Percentiles rank a stretch among this genome's conserved stretches.
These are phyloP conservation scores for Sebastes cheni DNA, from an alignment of 2,797 vertebrate genomes.

Conservation along the genomic window DNA sequence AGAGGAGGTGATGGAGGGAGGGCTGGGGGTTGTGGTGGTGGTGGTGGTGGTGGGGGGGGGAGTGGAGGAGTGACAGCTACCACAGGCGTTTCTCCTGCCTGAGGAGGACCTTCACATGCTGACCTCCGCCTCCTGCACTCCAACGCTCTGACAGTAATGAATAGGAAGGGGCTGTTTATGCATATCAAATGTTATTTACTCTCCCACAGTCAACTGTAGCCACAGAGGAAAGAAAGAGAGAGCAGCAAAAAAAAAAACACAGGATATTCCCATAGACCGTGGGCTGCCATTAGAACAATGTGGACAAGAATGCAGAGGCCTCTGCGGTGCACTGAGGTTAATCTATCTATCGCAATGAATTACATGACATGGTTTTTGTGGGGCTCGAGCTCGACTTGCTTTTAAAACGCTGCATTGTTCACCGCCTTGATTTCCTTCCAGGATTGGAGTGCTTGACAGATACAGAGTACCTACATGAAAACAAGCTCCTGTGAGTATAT, in stretches of 20 bases:
- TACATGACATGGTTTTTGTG: slow-evolving; percentile 63
- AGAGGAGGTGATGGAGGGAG: slow-evolving; percentile 60
- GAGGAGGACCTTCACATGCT: slow-evolving; percentile 92
- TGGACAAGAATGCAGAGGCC: slow-evolving; percentile 69
- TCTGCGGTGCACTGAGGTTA: slow-evolving; percentile 71
- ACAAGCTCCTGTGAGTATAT: slow-evolving; percentile 37
- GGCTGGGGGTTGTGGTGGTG: slow-evolving; percentile 41
- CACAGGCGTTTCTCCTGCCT: slow-evolving; percentile 89
- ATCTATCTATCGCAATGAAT: slow-evolving; percentile 74
- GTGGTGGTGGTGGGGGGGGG: slow-evolving; percentile 35
- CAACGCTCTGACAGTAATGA: slow-evolving; percentile 92
- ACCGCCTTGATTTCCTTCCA: slow-evolving; percentile 39
- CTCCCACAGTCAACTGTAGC: slow-evolving; percentile 78
- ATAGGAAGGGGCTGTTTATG: slow-evolving; percentile 88
- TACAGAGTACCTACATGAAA: slow-evolving; percentile 59
- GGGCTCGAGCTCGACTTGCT: slow-evolving; percentile 42
- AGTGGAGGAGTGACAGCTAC: slow-evolving; percentile 88
- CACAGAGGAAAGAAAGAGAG: slow-evolving; percentile 69
- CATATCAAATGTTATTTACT: slow-evolving; percentile 90
- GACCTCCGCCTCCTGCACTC: slow-evolving; percentile 91
- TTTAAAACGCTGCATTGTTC: slow-evolving; percentile 58
- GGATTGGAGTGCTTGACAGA: slow-evolving; percentile 51
- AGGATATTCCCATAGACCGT: slow-evolving; percentile 73
- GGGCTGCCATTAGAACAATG: slow-evolving; percentile 77
- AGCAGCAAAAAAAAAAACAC: slow-evolving; percentile 11